A percentile compares a stretch with the other conserved stretches of the same genome.
phyloP scores from a whole-genome alignment of 1,140 invertebrate genomes.

The Drosophila arawakana region DNA sequence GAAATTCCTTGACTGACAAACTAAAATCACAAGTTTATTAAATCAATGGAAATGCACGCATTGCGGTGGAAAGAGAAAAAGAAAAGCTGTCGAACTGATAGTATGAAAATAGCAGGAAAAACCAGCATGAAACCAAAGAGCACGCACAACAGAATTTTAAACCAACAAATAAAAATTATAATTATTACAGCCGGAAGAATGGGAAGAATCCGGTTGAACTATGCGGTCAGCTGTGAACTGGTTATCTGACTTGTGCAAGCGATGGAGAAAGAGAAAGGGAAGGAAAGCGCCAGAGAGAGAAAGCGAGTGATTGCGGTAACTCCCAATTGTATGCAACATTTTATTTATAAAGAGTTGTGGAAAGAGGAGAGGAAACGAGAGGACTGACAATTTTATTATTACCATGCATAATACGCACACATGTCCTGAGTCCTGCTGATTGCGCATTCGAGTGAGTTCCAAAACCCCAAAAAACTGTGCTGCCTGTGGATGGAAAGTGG shows the following conservation, averaged over 20 bases:
- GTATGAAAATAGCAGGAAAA: conserved; percentile 11
- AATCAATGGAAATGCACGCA: conserved; percentile 23
- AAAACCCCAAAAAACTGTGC: conserved; percentile 7
- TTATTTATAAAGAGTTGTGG: conserved; percentile 37
- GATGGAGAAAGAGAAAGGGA: background rate
- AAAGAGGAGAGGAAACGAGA: background rate
- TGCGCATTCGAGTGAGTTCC: conserved; percentile 48
- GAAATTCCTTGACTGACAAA: background rate
- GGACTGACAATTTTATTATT: conserved; percentile 54
- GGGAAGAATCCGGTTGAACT: conserved; percentile 8
- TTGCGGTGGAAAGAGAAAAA: background rate
- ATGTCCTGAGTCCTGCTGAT: conserved; percentile 39
- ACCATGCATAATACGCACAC: conserved; percentile 26
- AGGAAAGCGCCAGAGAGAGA: background rate
- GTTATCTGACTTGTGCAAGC: conserved; percentile 28
- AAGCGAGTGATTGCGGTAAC: background rate
- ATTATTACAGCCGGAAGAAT: conserved; percentile 7
- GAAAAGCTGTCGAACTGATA: conserved; percentile 16
- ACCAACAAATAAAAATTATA: conserved; percentile 32
- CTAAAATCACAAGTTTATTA: conserved; percentile 43
- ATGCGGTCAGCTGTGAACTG: conserved; percentile 40
- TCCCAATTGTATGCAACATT: conserved; percentile 47
- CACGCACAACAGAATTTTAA: conserved; percentile 30
- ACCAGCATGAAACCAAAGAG: conserved; percentile 3
- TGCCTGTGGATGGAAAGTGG: too few relatives aligned